Percentiles rank a stretch among this genome's conserved stretches.
Conservation (phyloP, 2,888 invertebrate species). For the Ophion ventricosus region DNA sequence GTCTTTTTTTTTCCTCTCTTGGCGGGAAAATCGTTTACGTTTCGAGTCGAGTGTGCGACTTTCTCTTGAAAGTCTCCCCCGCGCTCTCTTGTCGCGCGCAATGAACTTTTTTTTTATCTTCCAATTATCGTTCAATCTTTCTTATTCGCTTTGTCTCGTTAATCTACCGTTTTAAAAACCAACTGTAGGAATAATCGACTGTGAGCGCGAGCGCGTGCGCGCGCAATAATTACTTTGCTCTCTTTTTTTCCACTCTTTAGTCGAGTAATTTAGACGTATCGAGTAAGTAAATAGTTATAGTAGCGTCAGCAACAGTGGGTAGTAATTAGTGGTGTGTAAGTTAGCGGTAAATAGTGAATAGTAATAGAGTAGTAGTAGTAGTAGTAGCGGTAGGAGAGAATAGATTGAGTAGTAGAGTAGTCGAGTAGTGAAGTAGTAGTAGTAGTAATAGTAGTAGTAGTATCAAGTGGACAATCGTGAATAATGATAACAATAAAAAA, state of each 20-base stretch:
- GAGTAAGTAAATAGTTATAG: constrained; percentile 67
- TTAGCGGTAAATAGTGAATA: constrained; percentile 69
- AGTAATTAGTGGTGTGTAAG: constrained; percentile 71
- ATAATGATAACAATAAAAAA: constrained; percentile 67
- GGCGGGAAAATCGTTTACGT: not conserved
- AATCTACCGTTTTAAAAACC: constrained; percentile 2
- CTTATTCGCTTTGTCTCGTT: constrained; percentile 27
- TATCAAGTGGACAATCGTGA: constrained; percentile 67
- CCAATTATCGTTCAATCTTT: constrained; percentile 25
- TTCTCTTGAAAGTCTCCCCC: constrained; percentile 68
- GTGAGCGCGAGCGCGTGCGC: constrained; percentile 70
- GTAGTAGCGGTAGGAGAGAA: constrained; percentile 69
- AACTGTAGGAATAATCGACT: constrained; percentile 80
- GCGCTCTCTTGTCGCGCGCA: constrained; percentile 7
- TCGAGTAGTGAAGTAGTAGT: constrained; percentile 69
- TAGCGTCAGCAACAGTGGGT: constrained; percentile 57
- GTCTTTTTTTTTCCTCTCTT: constrained; percentile 8
- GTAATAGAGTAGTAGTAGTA: constrained; percentile 70
- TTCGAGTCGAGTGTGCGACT: constrained; percentile 77
- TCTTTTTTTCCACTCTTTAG: constrained; percentile 43
- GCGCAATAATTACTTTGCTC: constrained; percentile 67
- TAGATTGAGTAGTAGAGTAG: constrained; percentile 69
- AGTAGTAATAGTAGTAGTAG: constrained; percentile 69
- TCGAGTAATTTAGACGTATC: constrained; percentile 65
- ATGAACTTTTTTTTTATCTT: not conserved